Percentiles rank a stretch among this genome's conserved stretches.
Conservation (phyloP, 1,140 invertebrate genomes). For the Drosophila parabipectinata region DNA sequence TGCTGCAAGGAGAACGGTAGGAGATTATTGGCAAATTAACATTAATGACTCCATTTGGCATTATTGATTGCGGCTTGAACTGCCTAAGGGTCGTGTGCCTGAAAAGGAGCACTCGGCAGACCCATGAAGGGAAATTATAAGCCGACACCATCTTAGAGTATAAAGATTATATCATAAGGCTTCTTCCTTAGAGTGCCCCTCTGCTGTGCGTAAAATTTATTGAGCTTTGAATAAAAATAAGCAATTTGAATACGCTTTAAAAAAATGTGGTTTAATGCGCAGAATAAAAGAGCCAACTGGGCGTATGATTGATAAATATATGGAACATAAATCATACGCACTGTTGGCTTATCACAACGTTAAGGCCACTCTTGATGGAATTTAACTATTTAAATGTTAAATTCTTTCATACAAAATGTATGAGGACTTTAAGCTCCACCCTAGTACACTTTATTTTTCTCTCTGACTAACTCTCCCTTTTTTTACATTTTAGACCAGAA, state of each 20-base stretch:
- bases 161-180: slow-evolving; percentile 38
- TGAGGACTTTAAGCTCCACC: neutral
- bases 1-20: slow-evolving; percentile 6
- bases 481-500: slow-evolving; percentile 15
- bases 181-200: slow-evolving; percentile 6
- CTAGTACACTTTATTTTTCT: neutral
- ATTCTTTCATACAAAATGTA: neutral
- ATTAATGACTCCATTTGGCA: slow-evolving; percentile 64
- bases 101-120: slow-evolving; percentile 28
- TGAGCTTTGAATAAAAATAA: neutral
- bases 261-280: neutral
- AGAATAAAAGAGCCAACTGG: neutral
- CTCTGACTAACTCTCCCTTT: neutral
- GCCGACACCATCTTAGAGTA: slow-evolving; percentile 1
- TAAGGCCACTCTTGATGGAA: neutral
- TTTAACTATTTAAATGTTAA: neutral
- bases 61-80: slow-evolving; percentile 71
- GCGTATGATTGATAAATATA: neutral
- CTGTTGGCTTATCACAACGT: neutral
- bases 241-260: neutral
- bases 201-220: neutral
- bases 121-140: slow-evolving; percentile 17
- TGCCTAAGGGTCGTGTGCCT: slow-evolving; percentile 43
- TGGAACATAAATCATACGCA: neutral
- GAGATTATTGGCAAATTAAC: slow-evolving; percentile 62